Evolutionary conservation across 2,888 invertebrate genomes (phyloP), one percentile per base, ranked within the genome.

Genomic region (Tiliacea citrago): DNA sequence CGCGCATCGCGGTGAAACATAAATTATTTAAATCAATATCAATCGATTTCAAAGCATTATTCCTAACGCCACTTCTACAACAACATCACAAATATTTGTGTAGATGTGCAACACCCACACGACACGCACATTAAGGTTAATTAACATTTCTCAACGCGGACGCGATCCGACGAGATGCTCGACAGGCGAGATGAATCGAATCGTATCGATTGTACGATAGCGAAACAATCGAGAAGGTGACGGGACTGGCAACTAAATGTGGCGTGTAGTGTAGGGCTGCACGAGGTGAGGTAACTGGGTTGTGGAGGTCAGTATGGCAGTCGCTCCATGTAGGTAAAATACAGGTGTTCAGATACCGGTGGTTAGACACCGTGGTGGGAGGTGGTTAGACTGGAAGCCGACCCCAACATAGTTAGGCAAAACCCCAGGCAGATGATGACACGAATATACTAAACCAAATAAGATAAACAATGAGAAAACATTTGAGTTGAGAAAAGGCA

Each of bases 131-230:
- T 79, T 81, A 70, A 79, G 53, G 69, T 83, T 83, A 81, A 87
- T 81, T 73, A 82, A 70, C 60, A 79, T 87, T 86, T 76, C 75
- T 68, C 73, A 85, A 84, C 72, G 16, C 73, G 63, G 58, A 57
- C 75, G 70, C 66, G 60, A 79, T 65, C 42, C 67, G 67, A 76
- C 24, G 60, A 79, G 72, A 68, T 75, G 35, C 69, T 18, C 35
- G 75, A 62, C 67, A 71, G 76, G 63, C 81, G 79, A 69, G 86
- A 77, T 73, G 73, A 70, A 84, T 83, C 75, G 77, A 69, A 82
- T 83, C 69, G 66, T 77, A 81, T 79, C 77, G 77, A 75, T 53
- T 70, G 76, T 77, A 42, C 39, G 77, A 77, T 75, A 73, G 45
- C 61, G 68, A 79, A 58, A 79, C 75, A 42, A 81, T 76, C 76